Percentiles rank a stretch among this genome's conserved stretches.
Conservation (phyloP, 2,888 invertebrate species). For the Nezara viridula region DNA sequence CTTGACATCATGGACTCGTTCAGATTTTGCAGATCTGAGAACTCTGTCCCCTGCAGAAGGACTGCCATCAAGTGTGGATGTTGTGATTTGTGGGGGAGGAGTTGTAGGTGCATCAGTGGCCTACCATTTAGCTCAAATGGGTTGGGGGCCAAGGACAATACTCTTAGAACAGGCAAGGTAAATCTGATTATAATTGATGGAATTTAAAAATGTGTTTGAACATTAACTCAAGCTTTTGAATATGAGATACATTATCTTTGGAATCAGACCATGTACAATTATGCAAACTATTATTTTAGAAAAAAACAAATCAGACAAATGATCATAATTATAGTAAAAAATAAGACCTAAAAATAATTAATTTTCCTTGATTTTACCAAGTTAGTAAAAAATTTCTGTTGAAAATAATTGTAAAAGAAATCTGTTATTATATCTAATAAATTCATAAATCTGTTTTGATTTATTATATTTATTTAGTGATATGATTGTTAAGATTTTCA, state of each 20-base stretch:
- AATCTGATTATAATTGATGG: slow-evolving; percentile 62
- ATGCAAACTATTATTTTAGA: neutral
- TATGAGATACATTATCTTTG: neutral
- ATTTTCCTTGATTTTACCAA: neutral
- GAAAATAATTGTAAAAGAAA: neutral
- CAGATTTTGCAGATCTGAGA: slow-evolving; percentile 60
- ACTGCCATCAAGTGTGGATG: slow-evolving; percentile 69
- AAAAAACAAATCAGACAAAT: no score
- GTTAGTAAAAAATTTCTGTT: neutral
- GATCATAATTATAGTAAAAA: neutral
- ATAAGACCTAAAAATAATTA: neutral
- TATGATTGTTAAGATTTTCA: no score
- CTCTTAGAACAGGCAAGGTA: slow-evolving; percentile 89
- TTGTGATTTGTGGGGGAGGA: slow-evolving; percentile 93
- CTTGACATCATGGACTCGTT: slow-evolving; percentile 1
- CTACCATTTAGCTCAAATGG: slow-evolving; percentile 86
- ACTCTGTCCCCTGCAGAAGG: slow-evolving; percentile 57
- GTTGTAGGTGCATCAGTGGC: slow-evolving; percentile 93
- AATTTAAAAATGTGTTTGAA: neutral
- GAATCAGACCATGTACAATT: neutral
- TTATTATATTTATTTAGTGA: no score
- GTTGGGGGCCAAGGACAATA: slow-evolving; percentile 86
- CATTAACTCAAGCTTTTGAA: neutral
- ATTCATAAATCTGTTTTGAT: neutral
- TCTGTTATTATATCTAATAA: neutral